These are phyloP conservation scores for Pungitius pungitius DNA, from an alignment of 2,113 vertebrate species.

Conservation along the genomic window DNA sequence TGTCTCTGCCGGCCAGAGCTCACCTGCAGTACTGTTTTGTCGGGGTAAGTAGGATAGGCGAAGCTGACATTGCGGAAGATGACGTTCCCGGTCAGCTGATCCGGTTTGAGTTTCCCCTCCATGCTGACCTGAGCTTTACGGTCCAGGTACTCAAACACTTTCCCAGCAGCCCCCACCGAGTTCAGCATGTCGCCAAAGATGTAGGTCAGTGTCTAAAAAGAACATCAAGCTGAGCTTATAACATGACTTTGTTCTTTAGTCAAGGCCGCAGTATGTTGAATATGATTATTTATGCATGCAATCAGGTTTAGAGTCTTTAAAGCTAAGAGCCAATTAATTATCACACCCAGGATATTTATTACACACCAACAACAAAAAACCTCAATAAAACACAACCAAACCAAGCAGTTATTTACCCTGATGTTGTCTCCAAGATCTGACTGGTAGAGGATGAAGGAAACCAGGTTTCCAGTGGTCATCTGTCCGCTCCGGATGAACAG, in stretches of 20 bases:
- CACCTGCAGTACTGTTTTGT: constrained; percentile 82
- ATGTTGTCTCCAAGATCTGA: too few species aligned
- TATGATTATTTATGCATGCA: neutral
- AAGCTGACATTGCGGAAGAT: constrained; percentile 80
- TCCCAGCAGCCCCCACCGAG: too few species aligned
- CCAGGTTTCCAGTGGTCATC: too few species aligned
- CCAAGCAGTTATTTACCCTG: too few species aligned
- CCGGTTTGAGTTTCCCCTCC: constrained; percentile 68
- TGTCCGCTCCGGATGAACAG: too few species aligned
- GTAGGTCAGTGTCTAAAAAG: too few species aligned
- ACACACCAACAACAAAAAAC: neutral
- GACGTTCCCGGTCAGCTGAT: constrained; percentile 76
- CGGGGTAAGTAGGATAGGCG: constrained; percentile 74
- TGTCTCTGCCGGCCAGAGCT: neutral
- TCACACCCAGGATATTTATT: neutral
- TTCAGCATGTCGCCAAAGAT: too few species aligned
- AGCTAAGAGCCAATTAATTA: neutral
- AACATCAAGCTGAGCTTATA: too few species aligned
- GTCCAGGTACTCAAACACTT: constrained; percentile 87
- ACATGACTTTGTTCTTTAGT: too few species aligned
- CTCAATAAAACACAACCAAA: neutral
- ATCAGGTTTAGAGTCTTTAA: neutral
- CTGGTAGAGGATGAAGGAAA: too few species aligned
- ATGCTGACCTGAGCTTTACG: constrained; percentile 72
- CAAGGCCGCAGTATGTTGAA: neutral